Evolutionary conservation across 2,113 vertebrate species (phyloP).

Genomic region (Heteronetta atricapilla): DNA sequence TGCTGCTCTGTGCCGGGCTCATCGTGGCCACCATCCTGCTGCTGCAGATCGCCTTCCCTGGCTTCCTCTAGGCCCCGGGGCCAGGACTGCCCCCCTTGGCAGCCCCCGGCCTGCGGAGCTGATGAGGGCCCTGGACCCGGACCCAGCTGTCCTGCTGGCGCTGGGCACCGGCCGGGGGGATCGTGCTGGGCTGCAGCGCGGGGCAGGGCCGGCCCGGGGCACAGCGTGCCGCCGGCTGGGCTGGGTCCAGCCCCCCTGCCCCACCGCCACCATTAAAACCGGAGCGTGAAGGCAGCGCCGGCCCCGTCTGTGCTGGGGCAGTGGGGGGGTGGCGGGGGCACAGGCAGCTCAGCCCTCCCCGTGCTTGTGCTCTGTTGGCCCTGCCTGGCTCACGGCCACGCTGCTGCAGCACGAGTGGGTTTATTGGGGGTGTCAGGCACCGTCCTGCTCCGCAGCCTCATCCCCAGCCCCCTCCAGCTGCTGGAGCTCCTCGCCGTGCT

Average conservation of each 20-base stretch:
- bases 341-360: too few relatives aligned
- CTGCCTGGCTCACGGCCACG: too few relatives aligned
- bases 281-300: neutral
- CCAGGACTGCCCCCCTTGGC: neutral
- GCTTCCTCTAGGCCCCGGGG: conserved; percentile 78
- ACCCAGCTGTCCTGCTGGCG: too few relatives aligned
- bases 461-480: neutral
- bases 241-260: neutral
- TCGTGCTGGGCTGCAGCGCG: neutral
- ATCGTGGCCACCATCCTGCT: conserved; percentile 83
- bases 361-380: neutral
- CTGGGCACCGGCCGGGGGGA: fast-evolving
- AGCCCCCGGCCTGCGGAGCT: neutral
- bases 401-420: neutral
- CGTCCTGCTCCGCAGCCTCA: neutral
- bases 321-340: too few relatives aligned
- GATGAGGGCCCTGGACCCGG: neutral
- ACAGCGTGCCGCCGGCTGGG: neutral
- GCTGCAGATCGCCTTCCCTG: conserved; percentile 87
- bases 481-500: conserved; percentile 69
- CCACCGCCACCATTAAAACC: conserved; percentile 47
- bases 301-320: neutral
- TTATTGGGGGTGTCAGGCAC: neutral
- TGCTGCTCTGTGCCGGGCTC: conserved; percentile 85
- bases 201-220: neutral